These are phyloP conservation scores for Peromyscus attwateri DNA, from an alignment of 2,797 vertebrate species.

Conservation along the genomic window DNA sequence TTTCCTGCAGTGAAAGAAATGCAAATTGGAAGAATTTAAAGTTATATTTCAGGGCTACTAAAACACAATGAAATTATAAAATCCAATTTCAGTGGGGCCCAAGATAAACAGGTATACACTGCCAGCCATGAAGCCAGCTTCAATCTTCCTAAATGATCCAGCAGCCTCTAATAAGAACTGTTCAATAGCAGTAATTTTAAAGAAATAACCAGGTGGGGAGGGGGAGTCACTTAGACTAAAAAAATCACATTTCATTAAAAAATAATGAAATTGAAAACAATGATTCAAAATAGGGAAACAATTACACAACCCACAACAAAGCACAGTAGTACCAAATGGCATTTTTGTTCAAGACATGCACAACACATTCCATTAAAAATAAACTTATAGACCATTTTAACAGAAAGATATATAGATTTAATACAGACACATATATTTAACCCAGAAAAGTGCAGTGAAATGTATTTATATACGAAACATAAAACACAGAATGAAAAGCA, in stretches of 20 bases:
- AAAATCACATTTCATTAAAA: slow-evolving; percentile 72
- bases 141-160: slow-evolving; percentile 64
- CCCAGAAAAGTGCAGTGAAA: slow-evolving; percentile 52
- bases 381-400: slow-evolving; percentile 22
- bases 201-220: background rate
- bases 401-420: background rate
- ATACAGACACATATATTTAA: background rate
- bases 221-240: slow-evolving; percentile 68
- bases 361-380: slow-evolving; percentile 40
- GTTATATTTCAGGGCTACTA: slow-evolving; percentile 73
- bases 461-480: slow-evolving; percentile 16
- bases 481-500: slow-evolving; percentile 39
- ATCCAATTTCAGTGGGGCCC: slow-evolving; percentile 63
- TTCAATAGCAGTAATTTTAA: slow-evolving; percentile 58
- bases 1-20: slow-evolving; percentile 45
- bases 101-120: slow-evolving; percentile 67
- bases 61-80: slow-evolving; percentile 78
- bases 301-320: slow-evolving; percentile 26
- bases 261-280: slow-evolving; percentile 72
- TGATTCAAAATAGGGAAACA: slow-evolving; percentile 47
- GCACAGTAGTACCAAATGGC: background rate
- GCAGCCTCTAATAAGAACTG: slow-evolving; percentile 65
- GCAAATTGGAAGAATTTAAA: slow-evolving; percentile 65
- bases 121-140: slow-evolving; percentile 54
- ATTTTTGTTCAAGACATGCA: background rate